Conservation (phyloP, 2,888 invertebrate species). For the Phyllotreta striolata region DNA sequence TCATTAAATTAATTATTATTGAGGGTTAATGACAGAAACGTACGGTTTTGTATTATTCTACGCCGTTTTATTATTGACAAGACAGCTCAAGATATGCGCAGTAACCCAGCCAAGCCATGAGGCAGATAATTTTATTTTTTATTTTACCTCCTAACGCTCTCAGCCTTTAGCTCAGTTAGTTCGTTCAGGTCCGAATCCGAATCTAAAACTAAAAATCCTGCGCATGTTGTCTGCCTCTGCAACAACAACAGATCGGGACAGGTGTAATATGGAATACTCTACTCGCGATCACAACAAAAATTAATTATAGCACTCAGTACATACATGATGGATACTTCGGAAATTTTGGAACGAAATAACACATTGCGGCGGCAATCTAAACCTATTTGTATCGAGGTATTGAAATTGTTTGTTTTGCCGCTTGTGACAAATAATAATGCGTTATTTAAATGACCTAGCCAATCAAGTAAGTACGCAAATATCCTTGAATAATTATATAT, state of each 20-base stretch:
- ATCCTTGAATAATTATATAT: no score
- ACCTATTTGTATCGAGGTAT: no score
- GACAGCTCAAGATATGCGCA: constrained; percentile 34
- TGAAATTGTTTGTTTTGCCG: no score
- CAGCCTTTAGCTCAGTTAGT: constrained; percentile 13
- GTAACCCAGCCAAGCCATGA: constrained; percentile 35
- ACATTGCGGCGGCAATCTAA: no score
- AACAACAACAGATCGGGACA: constrained; percentile 34
- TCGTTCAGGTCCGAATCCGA: constrained; percentile 29
- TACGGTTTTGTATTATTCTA: constrained; percentile 24
- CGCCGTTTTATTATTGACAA: constrained; percentile 25
- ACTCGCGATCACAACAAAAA: no score
- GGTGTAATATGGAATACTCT: constrained; percentile 14
- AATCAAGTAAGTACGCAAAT: no score
- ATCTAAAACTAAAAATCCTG: constrained; percentile 37
- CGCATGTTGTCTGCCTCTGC: constrained; percentile 42
- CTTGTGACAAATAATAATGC: no score
- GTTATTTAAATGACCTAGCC: no score
- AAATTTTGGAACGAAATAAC: no score
- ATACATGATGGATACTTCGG: no score
- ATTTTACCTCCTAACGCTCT: constrained; percentile 40
- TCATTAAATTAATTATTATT: constrained; percentile 11
- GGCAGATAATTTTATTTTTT: constrained; percentile 17
- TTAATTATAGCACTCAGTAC: no score
- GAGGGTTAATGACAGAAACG: constrained; percentile 23